These are phyloP conservation scores for Lithosia quadra DNA, from an alignment of 2,888 invertebrate genomes.

Conservation along the genomic window DNA sequence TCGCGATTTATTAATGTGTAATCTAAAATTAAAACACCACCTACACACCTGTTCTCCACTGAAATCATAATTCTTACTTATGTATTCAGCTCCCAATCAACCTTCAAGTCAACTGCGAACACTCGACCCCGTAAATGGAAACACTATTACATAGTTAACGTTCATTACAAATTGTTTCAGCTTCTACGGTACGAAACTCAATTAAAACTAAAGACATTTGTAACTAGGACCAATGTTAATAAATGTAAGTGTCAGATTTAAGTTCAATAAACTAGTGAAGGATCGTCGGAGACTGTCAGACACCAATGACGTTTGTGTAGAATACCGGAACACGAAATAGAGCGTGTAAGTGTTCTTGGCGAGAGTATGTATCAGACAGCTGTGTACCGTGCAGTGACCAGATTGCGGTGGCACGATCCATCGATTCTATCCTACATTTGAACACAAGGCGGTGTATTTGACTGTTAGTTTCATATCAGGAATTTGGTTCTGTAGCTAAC, in stretches of 20 bases:
- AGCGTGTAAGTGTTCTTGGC: slow-evolving; percentile 57
- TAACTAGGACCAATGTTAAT: slow-evolving; percentile 59
- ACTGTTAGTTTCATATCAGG: slow-evolving; percentile 50
- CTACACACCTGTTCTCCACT: not conserved
- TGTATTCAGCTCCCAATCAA: slow-evolving; percentile 24
- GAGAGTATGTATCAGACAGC: slow-evolving; percentile 60
- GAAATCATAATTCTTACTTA: slow-evolving; percentile 14
- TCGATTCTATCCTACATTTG: slow-evolving; percentile 46
- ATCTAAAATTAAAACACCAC: not conserved
- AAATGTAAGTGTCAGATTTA: slow-evolving; percentile 46
- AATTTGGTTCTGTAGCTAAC: slow-evolving; percentile 30
- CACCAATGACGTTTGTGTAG: slow-evolving; percentile 51
- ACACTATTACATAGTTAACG: slow-evolving; percentile 45
- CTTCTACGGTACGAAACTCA: slow-evolving; percentile 63
- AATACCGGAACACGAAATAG: slow-evolving; percentile 58
- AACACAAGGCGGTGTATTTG: slow-evolving; percentile 37
- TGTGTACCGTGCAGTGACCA: slow-evolving; percentile 48
- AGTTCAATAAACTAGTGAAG: slow-evolving; percentile 49
- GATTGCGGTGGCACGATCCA: slow-evolving; percentile 58
- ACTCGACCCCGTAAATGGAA: slow-evolving; percentile 40
- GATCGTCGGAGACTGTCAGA: slow-evolving; percentile 55
- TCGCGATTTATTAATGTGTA: not conserved
- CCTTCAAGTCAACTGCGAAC: slow-evolving; percentile 26
- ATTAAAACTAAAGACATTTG: slow-evolving; percentile 74
- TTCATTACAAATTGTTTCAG: slow-evolving; percentile 54